Conservation (phyloP, 37 sponge, comb jelly and placozoan genomes). For the Corticium candelabrum region DNA sequence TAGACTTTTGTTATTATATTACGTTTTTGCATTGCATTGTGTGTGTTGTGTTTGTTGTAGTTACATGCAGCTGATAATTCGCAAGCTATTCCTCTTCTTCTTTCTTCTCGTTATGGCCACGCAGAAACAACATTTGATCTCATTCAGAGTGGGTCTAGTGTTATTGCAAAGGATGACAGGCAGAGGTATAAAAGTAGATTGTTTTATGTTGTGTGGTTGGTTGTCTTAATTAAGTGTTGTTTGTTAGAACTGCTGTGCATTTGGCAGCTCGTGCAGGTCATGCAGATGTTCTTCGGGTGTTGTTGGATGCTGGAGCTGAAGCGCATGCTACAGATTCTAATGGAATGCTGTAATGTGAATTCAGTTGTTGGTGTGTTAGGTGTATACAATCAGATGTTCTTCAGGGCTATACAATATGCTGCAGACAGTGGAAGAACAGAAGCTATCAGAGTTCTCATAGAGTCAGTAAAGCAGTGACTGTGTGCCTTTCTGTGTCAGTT, state of each 20-base stretch:
- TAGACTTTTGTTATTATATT: neutral
- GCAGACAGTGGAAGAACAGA: constrained; percentile 20
- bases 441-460: constrained; percentile 12
- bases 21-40: neutral
- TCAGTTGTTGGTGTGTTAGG: no score
- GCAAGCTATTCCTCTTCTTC: neutral
- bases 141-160: neutral
- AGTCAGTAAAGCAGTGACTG: constrained; percentile 11
- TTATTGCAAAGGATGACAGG: neutral
- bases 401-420: constrained; percentile 36
- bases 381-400: no score
- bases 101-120: neutral
- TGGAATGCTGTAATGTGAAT: neutral
- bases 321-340: constrained; percentile 5
- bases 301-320: constrained; percentile 26
- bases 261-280: constrained; percentile 46
- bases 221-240: neutral
- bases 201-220: constrained; percentile 2
- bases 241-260: constrained; percentile 15
- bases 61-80: neutral
- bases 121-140: neutral
- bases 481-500: no score
- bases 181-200: neutral
- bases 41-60: no score
- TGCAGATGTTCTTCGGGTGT: constrained; percentile 13